phyloP scores from a whole-genome alignment of 2,113 vertebrate genomes.

The Pogona vitticeps region DNA sequence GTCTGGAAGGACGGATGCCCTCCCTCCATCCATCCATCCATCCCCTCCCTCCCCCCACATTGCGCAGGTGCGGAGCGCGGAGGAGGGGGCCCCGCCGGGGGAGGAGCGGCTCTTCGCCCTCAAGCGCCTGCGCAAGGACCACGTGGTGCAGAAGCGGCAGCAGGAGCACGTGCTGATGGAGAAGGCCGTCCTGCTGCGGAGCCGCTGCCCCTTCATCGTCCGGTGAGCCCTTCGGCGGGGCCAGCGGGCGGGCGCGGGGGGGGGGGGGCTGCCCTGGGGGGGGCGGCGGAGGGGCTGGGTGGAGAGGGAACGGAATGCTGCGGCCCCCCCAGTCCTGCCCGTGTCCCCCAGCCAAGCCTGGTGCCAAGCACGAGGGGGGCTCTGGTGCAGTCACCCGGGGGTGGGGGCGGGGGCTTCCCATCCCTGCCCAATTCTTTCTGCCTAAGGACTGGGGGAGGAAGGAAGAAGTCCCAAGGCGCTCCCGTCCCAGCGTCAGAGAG shows the following conservation, averaged over 20 bases:
- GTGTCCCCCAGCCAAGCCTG: too few relatives aligned
- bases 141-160: constrained; percentile 78
- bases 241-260: fast-evolving
- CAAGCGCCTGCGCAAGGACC: constrained; percentile 80
- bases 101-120: constrained; percentile 74
- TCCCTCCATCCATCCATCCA: fast-evolving
- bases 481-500: not conserved
- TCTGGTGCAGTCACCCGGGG: too few relatives aligned
- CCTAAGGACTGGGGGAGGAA: constrained; percentile 22
- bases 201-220: constrained; percentile 30
- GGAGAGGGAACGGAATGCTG: too few relatives aligned
- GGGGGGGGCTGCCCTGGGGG: too few relatives aligned
- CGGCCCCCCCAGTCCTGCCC: not conserved
- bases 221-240: not conserved
- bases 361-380: too few relatives aligned
- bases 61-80: constrained; percentile 9
- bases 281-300: not conserved
- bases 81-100: not conserved
- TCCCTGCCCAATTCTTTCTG: too few relatives aligned
- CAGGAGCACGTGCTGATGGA: constrained; percentile 80
- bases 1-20: too few relatives aligned
- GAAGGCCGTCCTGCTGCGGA: constrained; percentile 75
- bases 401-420: too few relatives aligned
- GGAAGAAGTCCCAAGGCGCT: not conserved
- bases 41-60: not conserved